A percentile compares a stretch with the other conserved stretches of the same genome.
phyloP scores from a whole-genome alignment of 2,797 vertebrate species.

The Cuniculus paca region DNA sequence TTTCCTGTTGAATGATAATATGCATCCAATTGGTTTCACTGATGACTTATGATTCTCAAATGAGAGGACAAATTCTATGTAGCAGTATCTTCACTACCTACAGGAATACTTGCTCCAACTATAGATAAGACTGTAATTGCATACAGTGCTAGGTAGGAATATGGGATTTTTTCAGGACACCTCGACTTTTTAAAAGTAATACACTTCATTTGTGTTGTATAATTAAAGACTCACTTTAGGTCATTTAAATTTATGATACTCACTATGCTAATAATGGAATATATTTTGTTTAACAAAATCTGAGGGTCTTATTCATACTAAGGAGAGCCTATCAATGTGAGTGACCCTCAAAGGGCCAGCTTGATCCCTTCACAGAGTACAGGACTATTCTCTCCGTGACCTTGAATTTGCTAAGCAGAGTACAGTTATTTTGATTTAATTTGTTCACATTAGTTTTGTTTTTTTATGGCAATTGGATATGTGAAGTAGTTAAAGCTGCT shows the following conservation, averaged over 20 bases:
- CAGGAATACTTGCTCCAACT: neutral
- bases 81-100: neutral
- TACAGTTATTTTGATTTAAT: slow-evolving; percentile 81
- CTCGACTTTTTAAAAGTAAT: neutral
- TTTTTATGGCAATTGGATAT: slow-evolving; percentile 79
- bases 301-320: neutral
- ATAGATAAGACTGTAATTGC: neutral
- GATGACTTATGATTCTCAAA: neutral
- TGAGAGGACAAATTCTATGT: neutral
- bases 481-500: slow-evolving; percentile 68
- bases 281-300: neutral
- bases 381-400: neutral
- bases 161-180: neutral
- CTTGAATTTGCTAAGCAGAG: slow-evolving; percentile 38
- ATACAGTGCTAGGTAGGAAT: neutral
- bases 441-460: slow-evolving; percentile 83
- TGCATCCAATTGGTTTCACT: neutral
- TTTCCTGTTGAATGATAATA: neutral
- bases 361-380: neutral
- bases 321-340: neutral
- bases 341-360: neutral
- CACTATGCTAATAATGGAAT: neutral
- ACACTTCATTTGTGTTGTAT: neutral
- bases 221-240: neutral
- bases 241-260: slow-evolving; percentile 1